Percentiles rank a stretch among this genome's conserved stretches.
phyloP scores from a whole-genome alignment of 2,888 invertebrate species.

The Calameuta pallipes region DNA sequence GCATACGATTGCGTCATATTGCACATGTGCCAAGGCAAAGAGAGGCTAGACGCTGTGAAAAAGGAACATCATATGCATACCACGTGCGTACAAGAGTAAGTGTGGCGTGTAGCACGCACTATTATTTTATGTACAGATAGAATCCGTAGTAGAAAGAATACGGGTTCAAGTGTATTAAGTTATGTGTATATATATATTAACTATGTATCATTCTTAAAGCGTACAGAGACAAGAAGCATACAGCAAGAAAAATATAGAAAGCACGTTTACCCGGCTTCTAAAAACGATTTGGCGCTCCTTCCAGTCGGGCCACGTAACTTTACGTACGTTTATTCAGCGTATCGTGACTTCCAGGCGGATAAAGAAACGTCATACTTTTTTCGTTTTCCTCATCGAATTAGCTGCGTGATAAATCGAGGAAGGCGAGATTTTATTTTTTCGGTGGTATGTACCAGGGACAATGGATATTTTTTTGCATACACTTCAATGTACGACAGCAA shows the following conservation, averaged over 20 bases:
- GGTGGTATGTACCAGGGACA: neutral
- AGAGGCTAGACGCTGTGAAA: neutral
- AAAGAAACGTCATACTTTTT: neutral
- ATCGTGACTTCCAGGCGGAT: neutral
- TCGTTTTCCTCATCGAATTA: neutral
- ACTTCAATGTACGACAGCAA: neutral
- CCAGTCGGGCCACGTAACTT: neutral
- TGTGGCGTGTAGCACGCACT: neutral
- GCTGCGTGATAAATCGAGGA: neutral
- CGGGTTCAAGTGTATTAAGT: neutral
- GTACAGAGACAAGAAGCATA: neutral
- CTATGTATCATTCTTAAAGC: neutral
- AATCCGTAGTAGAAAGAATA: neutral
- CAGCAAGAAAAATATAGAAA: neutral
- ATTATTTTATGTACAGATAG: neutral
- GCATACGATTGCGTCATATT: conserved; percentile 33
- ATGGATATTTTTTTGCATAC: neutral
- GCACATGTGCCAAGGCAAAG: conserved; percentile 29
- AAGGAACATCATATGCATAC: neutral
- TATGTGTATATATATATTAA: neutral
- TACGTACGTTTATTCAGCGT: neutral
- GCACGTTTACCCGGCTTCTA: neutral
- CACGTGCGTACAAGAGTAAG: neutral
- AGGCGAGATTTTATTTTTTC: neutral
- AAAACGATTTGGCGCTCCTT: neutral